Percentiles rank a stretch among this genome's conserved stretches.
Evolutionary conservation across 2,797 vertebrate genomes (phyloP).

Genomic region (Lates japonicus): DNA sequence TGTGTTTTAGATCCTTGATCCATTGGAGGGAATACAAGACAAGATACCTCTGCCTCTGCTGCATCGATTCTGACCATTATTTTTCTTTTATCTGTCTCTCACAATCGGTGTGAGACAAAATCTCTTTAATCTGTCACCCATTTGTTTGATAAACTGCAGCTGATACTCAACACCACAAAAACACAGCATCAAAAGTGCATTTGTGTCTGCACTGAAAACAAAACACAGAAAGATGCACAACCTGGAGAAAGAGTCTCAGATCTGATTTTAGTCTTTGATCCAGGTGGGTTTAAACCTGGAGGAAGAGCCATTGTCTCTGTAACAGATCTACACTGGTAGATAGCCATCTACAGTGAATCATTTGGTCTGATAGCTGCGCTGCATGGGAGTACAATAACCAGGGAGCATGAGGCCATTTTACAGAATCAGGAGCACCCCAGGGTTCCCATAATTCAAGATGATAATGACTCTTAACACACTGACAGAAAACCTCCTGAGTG

Average conservation of each 20-base stretch:
- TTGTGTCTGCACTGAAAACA: background rate
- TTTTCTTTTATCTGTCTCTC: background rate
- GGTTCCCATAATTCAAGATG: conserved; percentile 54
- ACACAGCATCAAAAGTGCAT: background rate
- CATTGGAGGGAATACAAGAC: no score
- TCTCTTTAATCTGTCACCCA: background rate
- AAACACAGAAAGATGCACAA: background rate
- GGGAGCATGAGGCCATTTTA: conserved; percentile 52
- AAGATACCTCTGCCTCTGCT: no score
- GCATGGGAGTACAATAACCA: conserved; percentile 52
- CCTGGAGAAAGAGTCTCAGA: background rate
- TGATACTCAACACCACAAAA: background rate
- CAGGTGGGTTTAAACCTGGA: conserved; percentile 29
- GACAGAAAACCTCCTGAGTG: conserved; percentile 35
- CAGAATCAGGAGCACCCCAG: conserved; percentile 46
- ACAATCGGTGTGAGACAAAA: background rate
- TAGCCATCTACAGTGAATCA: conserved; percentile 51
- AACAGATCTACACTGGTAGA: conserved; percentile 30
- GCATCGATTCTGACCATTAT: no score
- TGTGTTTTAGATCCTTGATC: background rate
- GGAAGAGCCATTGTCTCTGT: conserved; percentile 25
- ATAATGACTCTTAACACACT: conserved; percentile 46
- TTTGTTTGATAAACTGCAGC: background rate
- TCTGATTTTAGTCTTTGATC: conserved; percentile 14
- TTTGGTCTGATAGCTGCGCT: conserved; percentile 55